Base-by-base conservation (phyloP, 2,888 invertebrate genomes). In the Agapostemon virescens region DNA sequence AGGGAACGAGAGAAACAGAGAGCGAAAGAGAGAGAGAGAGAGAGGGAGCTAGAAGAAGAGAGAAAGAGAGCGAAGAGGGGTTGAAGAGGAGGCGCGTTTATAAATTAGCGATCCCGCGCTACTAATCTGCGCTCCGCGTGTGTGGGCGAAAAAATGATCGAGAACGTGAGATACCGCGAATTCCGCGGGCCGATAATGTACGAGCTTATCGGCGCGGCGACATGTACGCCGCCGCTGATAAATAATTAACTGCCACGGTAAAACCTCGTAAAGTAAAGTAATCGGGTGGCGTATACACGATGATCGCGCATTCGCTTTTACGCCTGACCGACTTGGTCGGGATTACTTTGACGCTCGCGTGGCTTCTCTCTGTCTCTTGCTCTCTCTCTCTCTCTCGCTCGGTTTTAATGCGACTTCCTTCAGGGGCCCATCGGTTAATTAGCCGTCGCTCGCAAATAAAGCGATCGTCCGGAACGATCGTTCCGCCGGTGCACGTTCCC, bases 231-330 rank as follows among this genome's bases (percentile, higher is more conserved):
- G 55, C 55, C 30, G 11, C 63, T 38, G 83, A 83, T 79, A 79
- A 83, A 83, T 83, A 83, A 83, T 83, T 83, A 83, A 83, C 72
- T 42, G 78, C 63, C 55, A 70, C 40, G 49, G 52, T 70, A 33
- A 55, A 79, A 42, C 63, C 66, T 70, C 77, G 33, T 74, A 77
- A 82, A 81, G 40, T 67, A 49, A 72, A 49, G 69, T 73, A 73
- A 81, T 69, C 75, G 79, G 66, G 55, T 49, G 49, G 69, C 69
- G 79, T 70, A 26, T 26, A 40, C 58, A 70, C 55, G n/a, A 45
- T 73, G 72, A 77, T 81, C 81, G 67, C 68, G 78, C 74, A 75
- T 83, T 78, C 67, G 74, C 74, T 79, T 78, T 79, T 76, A 79
- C 83, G 83, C 83, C 67, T 76, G 83, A 83, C 64, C 67, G 63